These are phyloP conservation scores for Ommatoiulus sabulosus DNA, from an alignment of 2,888 invertebrate species.

Conservation along the genomic window DNA sequence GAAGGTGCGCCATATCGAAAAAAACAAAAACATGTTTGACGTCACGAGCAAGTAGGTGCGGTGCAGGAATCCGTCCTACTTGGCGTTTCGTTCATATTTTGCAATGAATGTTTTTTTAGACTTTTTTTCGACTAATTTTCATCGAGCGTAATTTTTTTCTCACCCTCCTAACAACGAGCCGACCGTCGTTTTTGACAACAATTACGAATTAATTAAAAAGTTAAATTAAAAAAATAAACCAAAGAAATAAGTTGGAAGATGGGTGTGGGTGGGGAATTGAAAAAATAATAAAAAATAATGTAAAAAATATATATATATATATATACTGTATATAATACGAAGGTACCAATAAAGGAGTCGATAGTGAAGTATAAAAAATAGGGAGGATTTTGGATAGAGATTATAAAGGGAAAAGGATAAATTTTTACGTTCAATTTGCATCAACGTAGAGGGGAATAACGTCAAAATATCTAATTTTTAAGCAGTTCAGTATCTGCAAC, in stretches of 20 bases:
- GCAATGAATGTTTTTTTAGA: slow-evolving; percentile 42
- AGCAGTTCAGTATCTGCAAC: slow-evolving; percentile 1
- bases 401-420: not conserved
- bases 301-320: slow-evolving; percentile 39
- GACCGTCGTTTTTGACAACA: slow-evolving; percentile 53
- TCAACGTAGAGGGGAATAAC: slow-evolving; percentile 41
- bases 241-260: slow-evolving; percentile 51
- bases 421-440: slow-evolving; percentile 24
- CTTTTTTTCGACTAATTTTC: slow-evolving; percentile 51
- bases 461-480: slow-evolving; percentile 8
- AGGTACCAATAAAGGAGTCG: slow-evolving; percentile 42
- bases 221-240: slow-evolving; percentile 52
- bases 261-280: slow-evolving; percentile 49
- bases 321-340: slow-evolving; percentile 32
- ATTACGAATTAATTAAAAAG: slow-evolving; percentile 50
- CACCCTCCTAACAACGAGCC: slow-evolving; percentile 53
- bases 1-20: slow-evolving; percentile 53
- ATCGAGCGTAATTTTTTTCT: slow-evolving; percentile 50
- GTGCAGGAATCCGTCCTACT: slow-evolving; percentile 43
- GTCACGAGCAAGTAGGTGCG: slow-evolving; percentile 44
- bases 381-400: slow-evolving; percentile 48
- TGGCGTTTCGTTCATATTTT: slow-evolving; percentile 42
- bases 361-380: slow-evolving; percentile 45
- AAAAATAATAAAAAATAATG: slow-evolving; percentile 38
- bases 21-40: slow-evolving; percentile 46